Evolutionary conservation across 2,797 vertebrate genomes (phyloP).

Genomic region (Microchirus variegatus): DNA sequence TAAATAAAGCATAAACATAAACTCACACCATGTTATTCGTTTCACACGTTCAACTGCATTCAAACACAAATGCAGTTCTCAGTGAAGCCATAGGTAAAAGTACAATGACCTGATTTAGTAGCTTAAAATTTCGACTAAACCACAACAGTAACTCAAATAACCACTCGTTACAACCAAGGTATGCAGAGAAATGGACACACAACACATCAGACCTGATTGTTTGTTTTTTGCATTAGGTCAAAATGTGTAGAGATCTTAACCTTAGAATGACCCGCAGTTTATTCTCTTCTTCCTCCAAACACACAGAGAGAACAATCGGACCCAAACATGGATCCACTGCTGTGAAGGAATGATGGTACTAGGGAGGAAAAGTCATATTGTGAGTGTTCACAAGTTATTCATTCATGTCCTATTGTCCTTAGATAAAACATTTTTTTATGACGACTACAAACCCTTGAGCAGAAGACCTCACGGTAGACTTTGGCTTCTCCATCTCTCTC

Average conservation of each 20-base stretch:
- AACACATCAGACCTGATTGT: too few relatives aligned
- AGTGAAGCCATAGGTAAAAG: too few relatives aligned
- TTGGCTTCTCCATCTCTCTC: constrained; percentile 82
- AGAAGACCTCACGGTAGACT: constrained; percentile 79
- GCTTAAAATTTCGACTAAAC: too few relatives aligned
- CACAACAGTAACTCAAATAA: too few relatives aligned
- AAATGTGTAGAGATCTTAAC: constrained; percentile 46
- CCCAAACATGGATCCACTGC: constrained; percentile 77
- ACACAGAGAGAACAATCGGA: constrained; percentile 82
- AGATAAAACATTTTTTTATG: background rate
- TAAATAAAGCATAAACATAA: too few relatives aligned
- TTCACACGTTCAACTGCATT: too few relatives aligned
- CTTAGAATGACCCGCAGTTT: constrained; percentile 81
- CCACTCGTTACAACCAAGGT: too few relatives aligned
- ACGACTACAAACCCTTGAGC: constrained; percentile 69
- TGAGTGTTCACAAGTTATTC: background rate
- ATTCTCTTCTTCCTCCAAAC: constrained; percentile 83
- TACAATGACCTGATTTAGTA: too few relatives aligned
- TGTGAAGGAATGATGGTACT: constrained; percentile 85
- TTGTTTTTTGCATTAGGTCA: background rate
- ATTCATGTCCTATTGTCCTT: background rate
- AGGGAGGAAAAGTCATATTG: background rate
- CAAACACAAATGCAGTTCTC: too few relatives aligned
- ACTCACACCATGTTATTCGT: too few relatives aligned
- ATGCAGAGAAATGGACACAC: too few relatives aligned